phyloP scores from a whole-genome alignment of 2,797 vertebrate genomes.

The Hippocampus kuda region DNA sequence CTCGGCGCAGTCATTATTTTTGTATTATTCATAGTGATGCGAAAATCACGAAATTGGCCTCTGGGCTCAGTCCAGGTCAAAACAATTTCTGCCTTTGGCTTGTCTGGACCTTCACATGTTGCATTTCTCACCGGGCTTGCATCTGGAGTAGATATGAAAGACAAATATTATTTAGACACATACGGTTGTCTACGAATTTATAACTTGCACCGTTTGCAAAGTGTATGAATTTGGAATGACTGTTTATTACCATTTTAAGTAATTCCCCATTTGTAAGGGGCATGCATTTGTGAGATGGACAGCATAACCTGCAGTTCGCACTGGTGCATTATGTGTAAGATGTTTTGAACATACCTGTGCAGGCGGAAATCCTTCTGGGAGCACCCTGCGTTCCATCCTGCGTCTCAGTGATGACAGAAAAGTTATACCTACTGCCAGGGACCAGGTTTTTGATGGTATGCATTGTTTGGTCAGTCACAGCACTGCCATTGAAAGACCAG shows the following conservation, averaged over 20 bases:
- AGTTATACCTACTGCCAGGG: conserved; percentile 43
- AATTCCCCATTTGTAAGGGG: neutral
- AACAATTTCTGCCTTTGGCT: conserved; percentile 11
- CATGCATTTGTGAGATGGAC: neutral
- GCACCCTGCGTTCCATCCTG: conserved; percentile 41
- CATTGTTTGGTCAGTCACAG: fast-evolving
- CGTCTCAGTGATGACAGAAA: conserved; percentile 50
- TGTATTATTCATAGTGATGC: neutral
- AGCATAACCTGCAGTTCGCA: neutral
- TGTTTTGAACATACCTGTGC: conserved; percentile 55
- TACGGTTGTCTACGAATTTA: neutral
- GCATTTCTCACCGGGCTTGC: conserved; percentile 34
- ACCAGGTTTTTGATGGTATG: neutral
- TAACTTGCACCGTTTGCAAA: neutral
- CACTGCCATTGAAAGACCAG: fast-evolving
- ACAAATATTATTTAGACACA: neutral
- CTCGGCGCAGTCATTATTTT: fast-evolving
- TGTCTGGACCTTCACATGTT: conserved; percentile 9
- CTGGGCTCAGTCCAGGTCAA: conserved; percentile 35
- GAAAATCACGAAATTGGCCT: conserved; percentile 23
- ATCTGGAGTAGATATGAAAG: conserved; percentile 38
- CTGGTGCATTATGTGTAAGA: neutral
- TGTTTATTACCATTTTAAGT: neutral
- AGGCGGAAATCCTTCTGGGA: neutral
- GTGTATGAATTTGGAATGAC: neutral